Base-by-base conservation (phyloP, 2,888 invertebrate species). In the Euphydryas editha region DNA sequence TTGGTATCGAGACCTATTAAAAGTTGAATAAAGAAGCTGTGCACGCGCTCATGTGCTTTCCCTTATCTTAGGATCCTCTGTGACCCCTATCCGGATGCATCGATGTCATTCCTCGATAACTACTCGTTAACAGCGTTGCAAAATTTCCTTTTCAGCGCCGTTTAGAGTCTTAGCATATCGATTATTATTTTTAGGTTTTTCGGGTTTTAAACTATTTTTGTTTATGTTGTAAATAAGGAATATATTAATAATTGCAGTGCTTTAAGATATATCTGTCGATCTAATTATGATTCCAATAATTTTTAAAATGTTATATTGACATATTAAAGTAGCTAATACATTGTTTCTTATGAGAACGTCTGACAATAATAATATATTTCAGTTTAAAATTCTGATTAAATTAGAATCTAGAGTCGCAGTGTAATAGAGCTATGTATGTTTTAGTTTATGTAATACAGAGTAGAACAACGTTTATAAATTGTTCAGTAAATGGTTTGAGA, bases 51-150 rank as follows among this genome's bases (percentile, higher is more conserved):
- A 81, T 70, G 71, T 75, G 71, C 70, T 70, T 68, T 59, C 59
- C 73, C 71, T 72, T 72, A 72, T 75, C 79, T 76, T 73, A 81
- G 81, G 76, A 71, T 76, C 74, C 84, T 81, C 84, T 81, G 85
- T 86, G 87, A 87, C 88, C 88, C 80, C 80, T 82, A 79, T 77
- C 80, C 83, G 84, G 82, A 85, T 88, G 87, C 88, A 88, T 84
- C 81, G 82, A 82, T 88, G 87, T 90, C 87, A 86, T 86, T 87
- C 80, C 82, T 79, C 81, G 82, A 87, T 85, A 85, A 86, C 80
- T 82, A 82, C 80, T 81, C 82, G 81, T 77, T 80, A 80, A 81
- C 77, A 79, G 76, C 83, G 84, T 85, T 85, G 79, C 82, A 83
- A 86, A 85, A 82, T 84, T 83, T 85, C 77, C 75, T 81, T 79